These are phyloP conservation scores for Lapara coniferarum DNA, from an alignment of 2,888 invertebrate species.

Conservation along the genomic window DNA sequence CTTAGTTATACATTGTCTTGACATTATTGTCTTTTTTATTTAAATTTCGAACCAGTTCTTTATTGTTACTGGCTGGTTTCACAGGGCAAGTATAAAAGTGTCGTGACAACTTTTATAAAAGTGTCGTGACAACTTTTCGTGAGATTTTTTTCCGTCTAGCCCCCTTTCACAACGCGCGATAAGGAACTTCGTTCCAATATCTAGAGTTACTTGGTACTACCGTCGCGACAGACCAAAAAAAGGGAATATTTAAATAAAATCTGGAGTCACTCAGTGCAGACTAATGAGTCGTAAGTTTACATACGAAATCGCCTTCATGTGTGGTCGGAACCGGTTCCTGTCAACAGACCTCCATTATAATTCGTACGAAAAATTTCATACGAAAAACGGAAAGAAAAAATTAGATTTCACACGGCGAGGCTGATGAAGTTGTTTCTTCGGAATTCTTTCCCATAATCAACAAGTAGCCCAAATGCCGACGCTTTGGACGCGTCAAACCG, in stretches of 20 bases:
- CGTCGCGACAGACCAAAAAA: background rate
- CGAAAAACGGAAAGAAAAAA: constrained; percentile 2
- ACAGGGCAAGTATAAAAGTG: too few species aligned
- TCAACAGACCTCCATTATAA: background rate
- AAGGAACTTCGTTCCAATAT: too few species aligned
- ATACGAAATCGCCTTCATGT: constrained; percentile 16
- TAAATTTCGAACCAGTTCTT: too few species aligned
- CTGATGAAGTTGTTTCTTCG: background rate
- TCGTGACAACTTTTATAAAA: too few species aligned
- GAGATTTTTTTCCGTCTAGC: too few species aligned
- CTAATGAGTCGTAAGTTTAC: constrained; percentile 7
- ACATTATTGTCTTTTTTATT: too few species aligned
- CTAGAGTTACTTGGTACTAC: too few species aligned
- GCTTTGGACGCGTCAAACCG: constrained; percentile 1
- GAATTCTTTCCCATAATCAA: constrained; percentile 12
- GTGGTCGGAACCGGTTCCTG: constrained; percentile 7
- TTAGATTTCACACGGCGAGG: background rate
- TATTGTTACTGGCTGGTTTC: too few species aligned
- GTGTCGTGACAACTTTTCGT: too few species aligned
- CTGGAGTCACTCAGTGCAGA: background rate
- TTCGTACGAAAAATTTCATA: constrained; percentile 8
- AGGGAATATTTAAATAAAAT: background rate
- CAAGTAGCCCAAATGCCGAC: constrained; percentile 14
- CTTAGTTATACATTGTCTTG: too few species aligned
- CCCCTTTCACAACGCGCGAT: too few species aligned